Base-by-base conservation (phyloP, 1,140 invertebrate species). In the Heliconius himera region DNA sequence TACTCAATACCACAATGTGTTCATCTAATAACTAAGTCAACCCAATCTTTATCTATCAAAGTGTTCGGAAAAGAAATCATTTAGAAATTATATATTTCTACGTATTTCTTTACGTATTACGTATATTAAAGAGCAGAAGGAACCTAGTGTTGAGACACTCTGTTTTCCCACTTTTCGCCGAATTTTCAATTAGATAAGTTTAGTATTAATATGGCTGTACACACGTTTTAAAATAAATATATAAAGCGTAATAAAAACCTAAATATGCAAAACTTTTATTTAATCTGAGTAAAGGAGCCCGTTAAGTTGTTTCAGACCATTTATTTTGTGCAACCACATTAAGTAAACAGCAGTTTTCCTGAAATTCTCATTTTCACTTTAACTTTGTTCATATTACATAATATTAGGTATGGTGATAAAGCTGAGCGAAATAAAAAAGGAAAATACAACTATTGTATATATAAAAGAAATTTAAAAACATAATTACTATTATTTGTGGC, bases 271-370 rank as follows among this genome's bases (percentile, higher is more conserved):
- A 29, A 66, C 3, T 66, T 66, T 29, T 6, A 29, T 66, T 66
- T 66, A 29, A 66, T 66, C 60, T 29, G 11, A 66, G 29, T 66
- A 66, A 60, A 66, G 60, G 60, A 66, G 79, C 83, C 84, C 79
- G 85, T 87, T 85, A 87, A 81, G 81, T 83, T 83, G 83, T 87
- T 88, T 82, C 85, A 83, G 78, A 83, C 85, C 84, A 89, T 89
- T 89, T 85, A 87, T 82, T 84, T 73, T 78, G 60, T 66, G 81
- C 82, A 41, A 76, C 72, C 72, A 49, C 72, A 26, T 41, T 73
- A 49, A 73, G 72, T 49, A 49, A 73, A 73, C 38, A 73, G 38
- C 60, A 66, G 26, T 66, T 66, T 66, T 26, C 60, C 22, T 26
- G 26, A 66, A 66, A 66, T 66, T 29, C 60, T 66, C 60, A 29